A percentile compares a stretch with the other conserved stretches of the same genome.
Evolutionary conservation across 2,797 vertebrate genomes (phyloP).

Genomic region (Melanotaenia maccullochi): DNA sequence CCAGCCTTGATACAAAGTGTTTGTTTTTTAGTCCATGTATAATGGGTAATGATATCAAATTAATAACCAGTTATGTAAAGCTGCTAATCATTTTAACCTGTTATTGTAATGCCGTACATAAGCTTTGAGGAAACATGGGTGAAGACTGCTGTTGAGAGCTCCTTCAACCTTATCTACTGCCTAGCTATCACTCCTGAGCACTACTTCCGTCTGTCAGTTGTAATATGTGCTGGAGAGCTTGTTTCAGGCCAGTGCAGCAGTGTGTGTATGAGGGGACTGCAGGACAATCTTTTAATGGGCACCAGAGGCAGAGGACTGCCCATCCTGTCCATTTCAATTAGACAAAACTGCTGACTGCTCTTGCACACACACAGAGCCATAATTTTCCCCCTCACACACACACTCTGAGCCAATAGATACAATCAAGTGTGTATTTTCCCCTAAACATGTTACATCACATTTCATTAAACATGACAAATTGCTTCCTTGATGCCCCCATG

Average conservation of each 20-base stretch:
- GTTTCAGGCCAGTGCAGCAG: conserved; percentile 38
- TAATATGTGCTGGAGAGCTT: conserved; percentile 23
- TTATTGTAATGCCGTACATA: conserved; percentile 10
- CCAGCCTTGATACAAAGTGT: neutral
- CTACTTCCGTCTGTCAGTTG: conserved; percentile 49
- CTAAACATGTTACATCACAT: conserved; percentile 37
- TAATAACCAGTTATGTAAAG: conserved; percentile 4
- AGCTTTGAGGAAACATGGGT: conserved; percentile 1
- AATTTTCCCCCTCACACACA: conserved; percentile 3
- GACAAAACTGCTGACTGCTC: conserved; percentile 67
- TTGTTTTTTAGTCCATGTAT: neutral
- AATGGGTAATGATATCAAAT: neutral
- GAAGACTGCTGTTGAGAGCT: conserved; percentile 51
- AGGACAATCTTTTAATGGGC: conserved; percentile 74
- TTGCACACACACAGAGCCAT: conserved; percentile 25
- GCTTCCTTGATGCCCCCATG: conserved; percentile 23
- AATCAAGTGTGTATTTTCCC: conserved; percentile 16
- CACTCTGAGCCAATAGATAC: conserved; percentile 22
- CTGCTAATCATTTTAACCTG: conserved; percentile 6
- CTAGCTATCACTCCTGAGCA: conserved; percentile 46
- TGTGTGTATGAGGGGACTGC: conserved; percentile 29
- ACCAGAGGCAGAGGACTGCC: conserved; percentile 46
- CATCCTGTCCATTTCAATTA: conserved; percentile 76
- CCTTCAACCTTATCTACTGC: conserved; percentile 49
- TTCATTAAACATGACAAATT: conserved; percentile 55